Evolutionary conservation across 1,140 invertebrate genomes (phyloP), one percentile per base, ranked within the genome.

Genomic region (Diprion similis): DNA sequence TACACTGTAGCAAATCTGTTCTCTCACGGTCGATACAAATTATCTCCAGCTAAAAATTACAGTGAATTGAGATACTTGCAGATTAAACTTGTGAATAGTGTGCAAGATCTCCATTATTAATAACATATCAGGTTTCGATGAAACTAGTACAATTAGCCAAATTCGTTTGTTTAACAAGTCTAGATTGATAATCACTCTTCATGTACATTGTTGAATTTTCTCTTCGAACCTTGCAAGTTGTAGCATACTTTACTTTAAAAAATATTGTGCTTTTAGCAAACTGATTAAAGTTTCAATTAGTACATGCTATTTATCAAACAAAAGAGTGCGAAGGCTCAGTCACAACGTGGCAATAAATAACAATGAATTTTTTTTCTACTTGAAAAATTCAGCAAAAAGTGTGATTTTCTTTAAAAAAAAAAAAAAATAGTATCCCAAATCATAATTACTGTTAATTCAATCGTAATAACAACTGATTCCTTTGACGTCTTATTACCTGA

Each of bases 401-500:
- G n/a, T 59, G n/a, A 4, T 4, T 59, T 15, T 59, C n/a, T 15
- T 15, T 64, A 68, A 51, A 66, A 10, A n/a, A 10, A 69, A 71
- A 68, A 37, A 24, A 71, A 48, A 46, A 71, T 11, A 67, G 4
- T 67, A 71, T 71, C 13, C 48, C 51, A 59, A 17, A 59, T 59
- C 7, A 59, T 59, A 17, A 59, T 59, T 37, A 37, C 24, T 37
- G 24, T 37, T 37, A 37, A 37, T 37, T 37, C 24, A 59, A 59
- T 59, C 51, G 51, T 59, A 15, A 59, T 17, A 59, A 13, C n/a
- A 59, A 13, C n/a, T 59, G 51, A 59, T 37, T 37, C 11, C 11
- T 59, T 59, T 3, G 24, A 37, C 51, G n/a, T 59, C 51, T 9
- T 13, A 84, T 86, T 89, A 94, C 94, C 94, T 75, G 93, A 95